Conservation (phyloP, 2,113 vertebrate genomes). For the Chunga burmeisteri region DNA sequence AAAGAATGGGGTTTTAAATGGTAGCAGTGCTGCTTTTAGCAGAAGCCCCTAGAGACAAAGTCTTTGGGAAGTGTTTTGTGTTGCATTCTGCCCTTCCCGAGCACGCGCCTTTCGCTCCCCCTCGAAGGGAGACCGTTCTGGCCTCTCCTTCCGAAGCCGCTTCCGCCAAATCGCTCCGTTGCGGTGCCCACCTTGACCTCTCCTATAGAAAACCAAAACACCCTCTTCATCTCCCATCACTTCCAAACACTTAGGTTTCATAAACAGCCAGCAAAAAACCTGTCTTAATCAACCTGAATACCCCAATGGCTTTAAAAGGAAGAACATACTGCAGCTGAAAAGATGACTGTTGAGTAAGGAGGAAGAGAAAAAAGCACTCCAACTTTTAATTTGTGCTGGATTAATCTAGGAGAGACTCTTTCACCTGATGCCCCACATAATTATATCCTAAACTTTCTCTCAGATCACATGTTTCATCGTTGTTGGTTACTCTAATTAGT, state of each 20-base stretch:
- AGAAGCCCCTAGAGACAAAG: slow-evolving; percentile 65
- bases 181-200: not conserved
- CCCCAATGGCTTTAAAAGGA: not conserved
- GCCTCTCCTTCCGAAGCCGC: not conserved
- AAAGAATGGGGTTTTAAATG: slow-evolving; percentile 74
- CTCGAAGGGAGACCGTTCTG: not conserved
- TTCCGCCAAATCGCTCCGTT: not conserved
- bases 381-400: not conserved
- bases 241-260: not conserved
- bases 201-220: not conserved
- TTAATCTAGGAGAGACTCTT: not conserved
- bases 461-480: not conserved
- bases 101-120: not conserved
- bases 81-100: slow-evolving; percentile 26
- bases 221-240: not conserved
- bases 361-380: not conserved
- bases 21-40: slow-evolving; percentile 74
- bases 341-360: not conserved
- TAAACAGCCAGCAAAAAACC: not conserved
- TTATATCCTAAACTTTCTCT: not conserved
- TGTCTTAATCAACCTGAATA: not conserved
- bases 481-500: not conserved
- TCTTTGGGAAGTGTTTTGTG: slow-evolving; percentile 67
- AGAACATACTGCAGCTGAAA: not conserved
- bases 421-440: not conserved